Conservation (phyloP, 2,113 vertebrate species). For the Channa maculata region DNA sequence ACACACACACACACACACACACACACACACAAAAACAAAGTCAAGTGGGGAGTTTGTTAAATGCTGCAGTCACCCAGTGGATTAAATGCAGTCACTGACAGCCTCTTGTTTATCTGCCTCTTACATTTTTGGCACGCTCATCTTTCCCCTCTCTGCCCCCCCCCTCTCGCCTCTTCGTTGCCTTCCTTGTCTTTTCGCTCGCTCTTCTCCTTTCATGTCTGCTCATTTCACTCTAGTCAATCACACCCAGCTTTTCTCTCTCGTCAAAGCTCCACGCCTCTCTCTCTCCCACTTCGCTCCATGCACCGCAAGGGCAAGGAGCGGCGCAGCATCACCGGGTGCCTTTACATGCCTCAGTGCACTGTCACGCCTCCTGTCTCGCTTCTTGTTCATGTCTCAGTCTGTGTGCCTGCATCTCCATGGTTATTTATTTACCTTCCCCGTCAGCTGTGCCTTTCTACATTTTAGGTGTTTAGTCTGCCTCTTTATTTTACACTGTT, state of each 20-base stretch:
- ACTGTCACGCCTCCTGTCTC: constrained; percentile 55
- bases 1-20: neutral
- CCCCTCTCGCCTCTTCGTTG: neutral
- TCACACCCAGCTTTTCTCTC: constrained; percentile 34
- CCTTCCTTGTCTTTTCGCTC: constrained; percentile 7
- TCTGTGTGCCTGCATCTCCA: constrained; percentile 46
- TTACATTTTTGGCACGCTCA: constrained; percentile 25
- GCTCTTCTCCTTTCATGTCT: constrained; percentile 41
- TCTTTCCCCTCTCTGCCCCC: neutral
- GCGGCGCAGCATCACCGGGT: constrained; percentile 57
- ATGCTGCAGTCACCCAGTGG: constrained; percentile 41
- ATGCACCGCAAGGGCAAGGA: constrained; percentile 41
- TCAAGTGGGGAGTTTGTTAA: constrained; percentile 34
- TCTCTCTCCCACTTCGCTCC: constrained; percentile 43
- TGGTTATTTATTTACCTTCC: constrained; percentile 46
- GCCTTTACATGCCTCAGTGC: constrained; percentile 69
- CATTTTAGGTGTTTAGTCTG: constrained; percentile 11
- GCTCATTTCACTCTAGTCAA: constrained; percentile 56
- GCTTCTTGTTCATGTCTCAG: constrained; percentile 58
- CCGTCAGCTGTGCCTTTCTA: constrained; percentile 13
- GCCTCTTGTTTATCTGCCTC: constrained; percentile 57
- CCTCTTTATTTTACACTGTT: neutral
- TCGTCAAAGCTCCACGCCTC: constrained; percentile 10
- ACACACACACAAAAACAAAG: neutral
- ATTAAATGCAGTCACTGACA: constrained; percentile 48